Evolutionary conservation across 2,888 invertebrate genomes (phyloP), one percentile per base, ranked within the genome.

Genomic region (Julus scanicus): DNA sequence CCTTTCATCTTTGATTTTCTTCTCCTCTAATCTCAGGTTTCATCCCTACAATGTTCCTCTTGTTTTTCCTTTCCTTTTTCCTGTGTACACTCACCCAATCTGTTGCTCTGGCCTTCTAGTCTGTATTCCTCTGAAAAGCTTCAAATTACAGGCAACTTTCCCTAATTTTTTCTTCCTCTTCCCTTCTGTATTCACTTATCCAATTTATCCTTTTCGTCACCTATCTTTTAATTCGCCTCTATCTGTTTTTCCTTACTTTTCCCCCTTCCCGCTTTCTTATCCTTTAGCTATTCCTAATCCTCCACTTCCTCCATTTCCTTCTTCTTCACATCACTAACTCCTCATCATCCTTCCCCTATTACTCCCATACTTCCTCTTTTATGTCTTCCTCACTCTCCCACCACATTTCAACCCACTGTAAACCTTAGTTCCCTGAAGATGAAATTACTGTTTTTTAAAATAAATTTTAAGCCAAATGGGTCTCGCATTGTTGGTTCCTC

Each of bases 401-500:
- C 11, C 11, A 11, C 11, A 15, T 53, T 53, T 11, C 53, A 53
- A 53, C 53, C 11, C 15, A 11, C 53, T 15, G 13, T 3, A 15
- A 53, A 53, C 53, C 15, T 11, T 11, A 11, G 13, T 11, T 15
- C 53, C 15, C 53, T 11, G 53, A 15, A 15, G 53, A 53, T 8
- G 53, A 53, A 53, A 53, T 53, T 53, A 53, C 53, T 53, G 53
- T 53, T 53, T 53, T 53, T 53, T 53, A 53, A 53, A 53, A 53
- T 53, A 53, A 53, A 53, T 53, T 15, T 53, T 53, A 8, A 53
- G 53, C 53, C 53, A 15, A 53, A 53, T 53, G 53, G 53, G 53
- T 53, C 53, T 53, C 53, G 53, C 53, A 53, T 53, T 53, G 53
- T 53, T 53, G 53, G 44, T 44, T 44, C 44, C 44, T 44, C 44